Evolutionary conservation across 2,888 invertebrate genomes (phyloP).

Genomic region (Cryptosula pallasiana): DNA sequence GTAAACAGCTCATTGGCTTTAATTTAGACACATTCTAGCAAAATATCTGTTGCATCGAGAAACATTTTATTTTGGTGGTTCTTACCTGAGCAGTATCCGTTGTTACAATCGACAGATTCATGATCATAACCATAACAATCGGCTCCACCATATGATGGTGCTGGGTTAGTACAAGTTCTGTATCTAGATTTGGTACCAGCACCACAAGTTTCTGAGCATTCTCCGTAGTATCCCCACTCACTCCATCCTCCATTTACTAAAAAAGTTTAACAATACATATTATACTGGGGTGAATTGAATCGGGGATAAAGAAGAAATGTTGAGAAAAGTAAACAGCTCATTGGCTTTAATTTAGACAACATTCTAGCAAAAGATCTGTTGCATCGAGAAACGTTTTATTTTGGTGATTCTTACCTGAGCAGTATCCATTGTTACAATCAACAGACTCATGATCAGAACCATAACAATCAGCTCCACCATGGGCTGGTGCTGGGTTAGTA

Average conservation of each 20-base stretch:
- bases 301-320: no score
- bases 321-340: no score
- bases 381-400: not conserved
- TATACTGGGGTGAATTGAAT: no score
- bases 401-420: slow-evolving; percentile 24
- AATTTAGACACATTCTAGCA: no score
- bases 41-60: no score
- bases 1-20: no score
- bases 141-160: slow-evolving; percentile 38
- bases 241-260: slow-evolving; percentile 46
- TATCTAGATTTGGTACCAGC: slow-evolving; percentile 36
- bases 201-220: slow-evolving; percentile 44
- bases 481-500: slow-evolving; percentile 37
- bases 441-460: no score
- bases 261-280: no score
- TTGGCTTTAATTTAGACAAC: no score
- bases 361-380: no score
- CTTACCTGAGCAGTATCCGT: slow-evolving; percentile 18
- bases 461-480: slow-evolving; percentile 35
- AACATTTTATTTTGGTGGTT: not conserved
- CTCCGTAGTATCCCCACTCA: slow-evolving; percentile 39
- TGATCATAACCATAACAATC: slow-evolving; percentile 34
- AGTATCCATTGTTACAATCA: no score
- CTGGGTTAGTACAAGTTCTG: slow-evolving; percentile 40
- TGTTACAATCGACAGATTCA: slow-evolving; percentile 37